Base-by-base conservation (phyloP, 2,797 vertebrate genomes). In the Steatocranus sp. region DNA sequence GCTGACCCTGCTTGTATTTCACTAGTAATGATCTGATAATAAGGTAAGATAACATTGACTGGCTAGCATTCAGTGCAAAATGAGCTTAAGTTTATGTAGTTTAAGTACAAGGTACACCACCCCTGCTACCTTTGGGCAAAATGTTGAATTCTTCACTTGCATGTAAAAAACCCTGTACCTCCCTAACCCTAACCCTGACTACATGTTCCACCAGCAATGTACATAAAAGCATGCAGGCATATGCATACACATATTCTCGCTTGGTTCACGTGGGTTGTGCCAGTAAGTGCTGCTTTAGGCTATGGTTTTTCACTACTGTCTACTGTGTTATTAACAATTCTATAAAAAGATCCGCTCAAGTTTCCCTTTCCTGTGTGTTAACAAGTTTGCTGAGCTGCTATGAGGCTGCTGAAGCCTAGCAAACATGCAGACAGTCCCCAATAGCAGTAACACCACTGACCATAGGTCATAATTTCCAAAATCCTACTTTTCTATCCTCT, bases 241-340 rank as follows among this genome's bases (percentile, higher is more conserved):
- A 78, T 41, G 58, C 54, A 84, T 74, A 82, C 56, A 80, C 66
- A 83, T 61, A 78, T 81, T 90, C 81, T 90, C 91, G 75, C 84
- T 78, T 86, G 84, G 88, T 88, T 81, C 82, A 90, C 53, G 87
- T 93, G 91, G 94, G 89, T 58, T 91, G 87, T 91, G 89, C 90
- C 91, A 94, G 93, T 94, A 94, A 94, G 92, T 93, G 92, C 91
- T 85, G 94, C 93, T 94, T 91, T 89, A 87, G 93, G 90, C 91
- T 90, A 92, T 83, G 93, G 91, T 94, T 95, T 91, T 95, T 95
- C 92, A 93, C 92, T 92, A 93, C 92, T 92, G 91, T 94, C 93
- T 95, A 94, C 94, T 92, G 87, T 95, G 94, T 95, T 95, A 96
- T 96, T 96, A 95, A 91, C 93, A 94, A 93, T 93, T 94, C 94